Percentiles rank a stretch among this genome's conserved stretches.
Conservation (phyloP, 1,140 invertebrate species). For the Orius insidiosus region DNA sequence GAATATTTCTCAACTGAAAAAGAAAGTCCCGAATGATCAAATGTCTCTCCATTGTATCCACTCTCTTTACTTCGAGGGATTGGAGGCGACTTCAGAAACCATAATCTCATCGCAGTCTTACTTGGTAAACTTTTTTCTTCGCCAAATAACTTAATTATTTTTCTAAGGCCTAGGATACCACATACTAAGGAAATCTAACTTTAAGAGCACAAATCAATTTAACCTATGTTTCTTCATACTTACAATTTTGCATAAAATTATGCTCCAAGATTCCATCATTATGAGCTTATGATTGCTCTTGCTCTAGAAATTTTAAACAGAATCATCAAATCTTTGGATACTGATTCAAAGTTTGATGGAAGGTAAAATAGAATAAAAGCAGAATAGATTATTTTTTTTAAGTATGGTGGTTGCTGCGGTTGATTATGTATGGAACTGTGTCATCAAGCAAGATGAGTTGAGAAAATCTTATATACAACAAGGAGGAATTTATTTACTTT, state of each 20-base stretch:
- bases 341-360: conserved; percentile 1
- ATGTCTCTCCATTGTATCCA: neutral
- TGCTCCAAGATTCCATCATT: neutral
- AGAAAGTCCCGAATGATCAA: neutral
- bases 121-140: neutral
- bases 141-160: neutral
- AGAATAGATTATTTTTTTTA: conserved; percentile 2
- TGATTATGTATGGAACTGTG: conserved; percentile 5
- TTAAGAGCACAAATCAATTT: conserved; percentile 1
- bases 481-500: conserved; percentile 5
- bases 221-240: conserved; percentile 1
- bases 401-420: conserved; percentile 1
- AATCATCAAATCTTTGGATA: neutral
- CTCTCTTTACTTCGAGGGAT: neutral
- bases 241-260: neutral
- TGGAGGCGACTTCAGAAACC: neutral
- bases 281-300: neutral
- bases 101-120: neutral
- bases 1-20: neutral
- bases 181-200: neutral
- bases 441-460: neutral
- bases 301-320: neutral
- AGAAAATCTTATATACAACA: neutral
- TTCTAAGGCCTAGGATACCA: conserved; percentile 2
- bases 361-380: neutral